Percentiles rank a stretch among this genome's conserved stretches.
phyloP scores from a whole-genome alignment of 2,113 vertebrate genomes.

The Merops nubicus region DNA sequence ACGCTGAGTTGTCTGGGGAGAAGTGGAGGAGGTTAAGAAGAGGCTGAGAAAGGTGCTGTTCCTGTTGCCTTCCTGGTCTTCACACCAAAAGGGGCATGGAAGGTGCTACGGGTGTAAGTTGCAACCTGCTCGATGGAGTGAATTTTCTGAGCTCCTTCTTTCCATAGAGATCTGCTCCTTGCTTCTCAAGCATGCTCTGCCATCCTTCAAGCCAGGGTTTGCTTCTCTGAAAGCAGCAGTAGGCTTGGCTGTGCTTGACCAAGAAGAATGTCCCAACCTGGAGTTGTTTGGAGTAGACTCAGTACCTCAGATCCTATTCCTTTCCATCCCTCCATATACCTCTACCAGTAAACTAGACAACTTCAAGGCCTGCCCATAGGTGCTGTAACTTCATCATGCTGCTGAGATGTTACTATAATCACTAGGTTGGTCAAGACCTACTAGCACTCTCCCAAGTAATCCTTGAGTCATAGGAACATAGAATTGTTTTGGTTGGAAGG shows the following conservation, averaged over 20 bases:
- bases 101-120: background rate
- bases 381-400: background rate
- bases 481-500: background rate
- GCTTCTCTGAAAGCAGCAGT: background rate
- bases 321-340: background rate
- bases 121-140: background rate
- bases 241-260: background rate
- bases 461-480: background rate
- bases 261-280: background rate
- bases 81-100: background rate
- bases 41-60: background rate
- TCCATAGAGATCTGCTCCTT: background rate
- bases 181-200: background rate
- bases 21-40: background rate
- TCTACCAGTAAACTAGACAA: background rate
- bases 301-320: background rate
- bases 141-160: background rate
- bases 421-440: background rate
- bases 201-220: background rate
- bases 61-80: background rate
- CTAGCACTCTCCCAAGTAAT: background rate
- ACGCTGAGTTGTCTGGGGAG: background rate
- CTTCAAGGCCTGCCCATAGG: background rate
- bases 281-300: background rate
- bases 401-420: background rate